Conservation (phyloP, 2,797 vertebrate species). For the Pteronotus mesoamericanus region DNA sequence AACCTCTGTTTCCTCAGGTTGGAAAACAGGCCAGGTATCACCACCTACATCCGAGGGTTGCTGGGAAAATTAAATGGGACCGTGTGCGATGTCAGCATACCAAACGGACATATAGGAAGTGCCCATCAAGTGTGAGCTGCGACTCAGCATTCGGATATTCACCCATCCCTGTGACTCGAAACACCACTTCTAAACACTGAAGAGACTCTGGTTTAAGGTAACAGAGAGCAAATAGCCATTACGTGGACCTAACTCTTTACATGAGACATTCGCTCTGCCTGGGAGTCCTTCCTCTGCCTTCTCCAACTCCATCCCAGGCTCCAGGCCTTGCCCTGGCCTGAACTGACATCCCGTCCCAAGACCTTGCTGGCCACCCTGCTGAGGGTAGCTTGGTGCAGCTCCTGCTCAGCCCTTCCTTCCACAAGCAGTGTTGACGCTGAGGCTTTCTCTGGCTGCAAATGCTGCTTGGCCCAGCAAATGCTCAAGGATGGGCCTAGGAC, state of each 20-base stretch:
- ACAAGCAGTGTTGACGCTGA: not conserved
- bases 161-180: not conserved
- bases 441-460: not conserved
- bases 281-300: not conserved
- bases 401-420: not conserved
- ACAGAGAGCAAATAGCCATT: not conserved
- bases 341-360: not conserved
- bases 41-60: no score
- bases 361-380: not conserved
- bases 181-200: not conserved
- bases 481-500: no score
- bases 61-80: not conserved
- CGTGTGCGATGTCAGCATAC: rapidly evolving
- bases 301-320: not conserved
- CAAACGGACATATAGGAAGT: no score
- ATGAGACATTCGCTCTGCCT: rapidly evolving
- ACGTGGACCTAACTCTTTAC: not conserved
- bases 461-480: rapidly evolving
- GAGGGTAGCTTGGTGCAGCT: not conserved
- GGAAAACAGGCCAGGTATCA: not conserved
- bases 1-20: not conserved
- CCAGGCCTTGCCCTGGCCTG: not conserved
- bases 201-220: not conserved
- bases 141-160: not conserved
- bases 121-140: rapidly evolving